These are phyloP conservation scores for Hypomesus transpacificus DNA, from an alignment of 2,113 vertebrate genomes.

Conservation along the genomic window DNA sequence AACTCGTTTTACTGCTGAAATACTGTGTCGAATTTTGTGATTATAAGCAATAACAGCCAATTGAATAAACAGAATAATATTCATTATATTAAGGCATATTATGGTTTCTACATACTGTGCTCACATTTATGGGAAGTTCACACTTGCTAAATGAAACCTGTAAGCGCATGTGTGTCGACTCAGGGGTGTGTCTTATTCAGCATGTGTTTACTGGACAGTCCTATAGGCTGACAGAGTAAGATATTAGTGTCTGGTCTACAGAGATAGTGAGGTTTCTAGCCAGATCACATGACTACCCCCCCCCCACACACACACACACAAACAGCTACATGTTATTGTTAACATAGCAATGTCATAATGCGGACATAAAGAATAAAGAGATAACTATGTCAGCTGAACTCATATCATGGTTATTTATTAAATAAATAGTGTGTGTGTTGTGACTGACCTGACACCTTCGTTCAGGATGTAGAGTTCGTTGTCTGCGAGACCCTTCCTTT, in stretches of 20 bases:
- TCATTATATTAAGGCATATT: too few relatives aligned
- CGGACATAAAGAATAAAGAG: background rate
- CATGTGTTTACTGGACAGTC: constrained; percentile 34
- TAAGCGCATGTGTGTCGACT: background rate
- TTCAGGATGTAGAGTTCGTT: constrained; percentile 93
- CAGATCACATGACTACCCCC: constrained; percentile 47
- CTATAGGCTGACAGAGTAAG: constrained; percentile 29
- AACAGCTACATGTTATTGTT: constrained; percentile 24
- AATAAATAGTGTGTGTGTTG: background rate
- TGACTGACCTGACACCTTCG: constrained; percentile 89
- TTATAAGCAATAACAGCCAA: too few relatives aligned
- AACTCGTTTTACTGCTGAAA: too few relatives aligned
- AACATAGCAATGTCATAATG: too few relatives aligned
- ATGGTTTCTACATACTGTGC: too few relatives aligned
- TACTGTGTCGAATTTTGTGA: too few relatives aligned
- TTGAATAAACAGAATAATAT: too few relatives aligned
- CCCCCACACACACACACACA: constrained; percentile 57
- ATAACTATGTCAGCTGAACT: background rate
- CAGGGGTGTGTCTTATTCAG: background rate
- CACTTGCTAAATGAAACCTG: too few relatives aligned
- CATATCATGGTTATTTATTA: background rate
- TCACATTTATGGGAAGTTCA: too few relatives aligned
- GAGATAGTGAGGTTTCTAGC: constrained; percentile 61
- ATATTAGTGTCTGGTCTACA: constrained; percentile 47
- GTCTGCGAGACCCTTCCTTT: constrained; percentile 88